These are phyloP conservation scores for Pseudoatta argentina DNA, from an alignment of 1,140 invertebrate species.

Conservation along the genomic window DNA sequence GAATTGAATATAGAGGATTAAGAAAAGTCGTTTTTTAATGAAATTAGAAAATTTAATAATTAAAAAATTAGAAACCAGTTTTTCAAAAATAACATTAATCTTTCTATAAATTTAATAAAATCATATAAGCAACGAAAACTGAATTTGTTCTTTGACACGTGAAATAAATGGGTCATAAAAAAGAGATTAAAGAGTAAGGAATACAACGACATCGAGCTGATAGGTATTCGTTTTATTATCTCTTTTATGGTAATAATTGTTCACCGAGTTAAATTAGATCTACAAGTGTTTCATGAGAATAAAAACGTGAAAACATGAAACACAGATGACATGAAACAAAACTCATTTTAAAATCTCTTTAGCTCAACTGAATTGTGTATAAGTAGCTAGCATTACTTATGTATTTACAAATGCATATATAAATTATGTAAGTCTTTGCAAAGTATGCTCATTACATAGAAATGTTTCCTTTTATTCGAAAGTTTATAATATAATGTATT, in stretches of 20 bases:
- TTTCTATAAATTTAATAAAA: not conserved
- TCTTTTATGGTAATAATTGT: not conserved
- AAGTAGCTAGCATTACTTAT: not conserved
- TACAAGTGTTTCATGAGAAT: not conserved
- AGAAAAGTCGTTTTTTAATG: not conserved
- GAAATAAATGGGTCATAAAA: not conserved
- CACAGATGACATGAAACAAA: not conserved
- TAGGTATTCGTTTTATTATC: not conserved
- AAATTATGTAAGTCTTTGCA: not conserved
- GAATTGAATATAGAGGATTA: not conserved
- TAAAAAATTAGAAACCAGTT: not conserved
- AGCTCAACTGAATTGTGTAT: not conserved
- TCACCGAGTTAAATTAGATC: conserved; percentile 13
- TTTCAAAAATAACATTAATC: not conserved
- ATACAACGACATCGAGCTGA: conserved; percentile 8
- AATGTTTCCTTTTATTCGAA: not conserved
- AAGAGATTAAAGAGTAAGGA: not conserved
- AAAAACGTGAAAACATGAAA: not conserved
- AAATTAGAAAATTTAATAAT: not conserved
- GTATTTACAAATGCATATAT: not conserved
- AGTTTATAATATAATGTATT: conserved; percentile 12
- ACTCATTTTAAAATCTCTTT: conserved; percentile 13
- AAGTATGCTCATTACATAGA: not conserved
- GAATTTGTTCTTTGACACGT: not conserved
- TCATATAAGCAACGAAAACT: not conserved